Conservation (phyloP, 1,140 invertebrate genomes). For the Limonius californicus region DNA sequence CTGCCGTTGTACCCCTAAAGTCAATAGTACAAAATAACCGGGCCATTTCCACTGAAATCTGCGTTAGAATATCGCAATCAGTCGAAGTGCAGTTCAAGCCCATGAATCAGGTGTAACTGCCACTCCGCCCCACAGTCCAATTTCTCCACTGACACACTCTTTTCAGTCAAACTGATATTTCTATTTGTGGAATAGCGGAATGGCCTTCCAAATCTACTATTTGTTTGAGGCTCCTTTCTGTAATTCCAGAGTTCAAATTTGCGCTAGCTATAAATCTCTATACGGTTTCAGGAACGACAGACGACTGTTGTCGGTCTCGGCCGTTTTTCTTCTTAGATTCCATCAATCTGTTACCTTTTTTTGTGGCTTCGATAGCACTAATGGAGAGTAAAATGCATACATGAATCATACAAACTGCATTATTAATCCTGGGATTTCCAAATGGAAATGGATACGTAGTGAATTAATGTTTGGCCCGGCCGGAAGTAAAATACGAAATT, state of each 20-base stretch:
- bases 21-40: neutral
- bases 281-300: neutral
- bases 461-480: no score
- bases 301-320: slow-evolving; percentile 10
- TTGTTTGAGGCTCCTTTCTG: slow-evolving; percentile 9
- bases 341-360: slow-evolving; percentile 9
- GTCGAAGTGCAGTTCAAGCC: neutral
- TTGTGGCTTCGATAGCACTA: neutral
- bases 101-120: slow-evolving; percentile 10
- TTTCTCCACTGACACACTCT: slow-evolving; percentile 3
- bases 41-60: neutral
- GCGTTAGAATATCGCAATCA: slow-evolving; percentile 9
- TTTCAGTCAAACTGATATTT: slow-evolving; percentile 13
- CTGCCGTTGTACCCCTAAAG: neutral
- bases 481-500: no score
- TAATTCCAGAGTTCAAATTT: slow-evolving; percentile 11
- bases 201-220: slow-evolving; percentile 10
- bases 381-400: neutral
- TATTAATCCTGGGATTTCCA: no score
- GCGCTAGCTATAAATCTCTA: slow-evolving; percentile 4
- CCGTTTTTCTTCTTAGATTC: slow-evolving; percentile 7
- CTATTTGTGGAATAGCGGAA: slow-evolving; percentile 7
- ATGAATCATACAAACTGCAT: neutral
- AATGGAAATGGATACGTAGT: no score
- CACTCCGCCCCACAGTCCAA: neutral